A percentile compares a stretch with the other conserved stretches of the same genome.
Evolutionary conservation across 2,888 invertebrate species (phyloP).

Genomic region (Ctena decussata): DNA sequence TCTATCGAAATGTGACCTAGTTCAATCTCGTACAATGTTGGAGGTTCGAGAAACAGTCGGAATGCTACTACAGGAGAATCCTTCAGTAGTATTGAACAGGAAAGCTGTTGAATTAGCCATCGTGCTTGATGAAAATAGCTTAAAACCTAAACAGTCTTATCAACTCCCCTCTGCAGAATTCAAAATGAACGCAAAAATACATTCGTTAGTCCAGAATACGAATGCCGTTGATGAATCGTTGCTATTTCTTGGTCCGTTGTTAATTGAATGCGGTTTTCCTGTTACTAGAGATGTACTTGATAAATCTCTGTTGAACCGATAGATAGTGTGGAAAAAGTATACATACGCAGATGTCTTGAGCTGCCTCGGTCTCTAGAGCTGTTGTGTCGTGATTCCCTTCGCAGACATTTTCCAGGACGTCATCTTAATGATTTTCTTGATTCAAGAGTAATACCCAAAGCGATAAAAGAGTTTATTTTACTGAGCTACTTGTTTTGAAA

Average conservation of each 20-base stretch:
- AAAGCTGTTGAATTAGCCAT: no score
- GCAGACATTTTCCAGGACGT: not conserved
- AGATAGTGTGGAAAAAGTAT: not conserved
- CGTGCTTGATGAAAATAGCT: no score
- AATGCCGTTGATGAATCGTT: not conserved
- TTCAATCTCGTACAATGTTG: no score
- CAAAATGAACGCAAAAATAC: no score
- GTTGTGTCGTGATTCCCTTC: not conserved
- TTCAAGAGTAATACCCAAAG: not conserved
- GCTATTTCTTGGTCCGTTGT: not conserved
- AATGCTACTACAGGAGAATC: no score
- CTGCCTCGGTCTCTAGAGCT: not conserved
- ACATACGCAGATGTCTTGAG: not conserved
- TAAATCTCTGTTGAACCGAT: not conserved
- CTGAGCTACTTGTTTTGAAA: no score
- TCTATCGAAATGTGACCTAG: no score
- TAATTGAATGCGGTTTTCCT: not conserved
- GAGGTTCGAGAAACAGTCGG: no score
- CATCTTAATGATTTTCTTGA: not conserved
- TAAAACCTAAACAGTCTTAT: no score
- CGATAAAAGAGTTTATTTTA: constrained; percentile 11
- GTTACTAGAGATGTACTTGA: not conserved
- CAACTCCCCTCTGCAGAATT: no score
- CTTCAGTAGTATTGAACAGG: no score
- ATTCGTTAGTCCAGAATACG: no score